Evolutionary conservation across 1,140 invertebrate species (phyloP), one percentile per base, ranked within the genome.

Genomic region (Sminthurinus signatus): DNA sequence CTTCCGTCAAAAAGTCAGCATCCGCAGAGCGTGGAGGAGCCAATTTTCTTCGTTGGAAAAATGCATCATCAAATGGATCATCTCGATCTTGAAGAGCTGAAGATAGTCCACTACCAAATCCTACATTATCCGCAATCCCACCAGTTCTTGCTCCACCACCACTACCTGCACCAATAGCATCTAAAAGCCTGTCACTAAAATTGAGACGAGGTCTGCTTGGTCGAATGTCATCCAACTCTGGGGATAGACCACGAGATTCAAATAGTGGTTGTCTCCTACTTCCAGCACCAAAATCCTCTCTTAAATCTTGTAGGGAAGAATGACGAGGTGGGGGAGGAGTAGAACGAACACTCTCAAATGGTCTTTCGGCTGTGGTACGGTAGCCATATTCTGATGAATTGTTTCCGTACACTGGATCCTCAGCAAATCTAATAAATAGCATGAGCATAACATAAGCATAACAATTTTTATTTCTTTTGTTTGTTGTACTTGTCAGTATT

Each of bases 31-130:
- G 64, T 21, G 59, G 44, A 36, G 39, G 58, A 21, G 23, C 12
- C 32, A 56, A 32, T 15, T 48, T 48, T 43, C 25, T 62, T 50
- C 64, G 3, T 55, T 51, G 46, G 19, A 59, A 50, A 17, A 65
- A 52, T 43, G 58, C 23, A 5, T 65, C 58, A 46, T 65, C 57
- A 36, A 65, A 42, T 2, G 56, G 48, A 60, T 65, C 57, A 19
- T 54, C 57, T 36, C n/a, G n/a, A n/a, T 36, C 15, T 39, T 23
- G 48, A 66, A 50, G 42, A n/a, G 57, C 31, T n/a, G 61, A 23
- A n/a, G 60, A 57, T 5, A 65, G 4, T 2, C 36, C 36, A 48
- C 51, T 36, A 12, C 60, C 60, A 39, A 62, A 27, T 19, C 27
- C 27, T 12, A 25, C 29, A 51, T 10, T 31, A 17, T 8, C n/a